phyloP scores from a whole-genome alignment of 2,113 vertebrate genomes.

The Ranitomeya variabilis region DNA sequence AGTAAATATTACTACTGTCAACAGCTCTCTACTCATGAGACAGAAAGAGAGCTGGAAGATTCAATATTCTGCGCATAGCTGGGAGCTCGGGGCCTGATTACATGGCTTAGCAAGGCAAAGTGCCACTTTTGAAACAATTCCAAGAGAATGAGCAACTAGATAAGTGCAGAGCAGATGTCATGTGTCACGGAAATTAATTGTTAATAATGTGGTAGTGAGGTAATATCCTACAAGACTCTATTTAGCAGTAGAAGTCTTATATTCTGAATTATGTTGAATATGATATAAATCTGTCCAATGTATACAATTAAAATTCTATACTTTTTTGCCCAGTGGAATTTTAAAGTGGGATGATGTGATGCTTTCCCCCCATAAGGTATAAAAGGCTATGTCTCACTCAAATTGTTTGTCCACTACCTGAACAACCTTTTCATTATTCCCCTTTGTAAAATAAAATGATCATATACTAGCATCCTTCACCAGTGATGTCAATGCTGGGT shows the following conservation, averaged over 20 bases:
- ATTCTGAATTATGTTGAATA: background rate
- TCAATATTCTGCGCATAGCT: constrained; percentile 1
- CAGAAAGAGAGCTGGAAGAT: background rate
- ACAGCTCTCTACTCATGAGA: background rate
- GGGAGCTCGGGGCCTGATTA: constrained; percentile 4
- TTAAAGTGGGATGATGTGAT: too few relatives aligned
- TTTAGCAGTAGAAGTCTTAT: background rate
- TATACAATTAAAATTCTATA: background rate
- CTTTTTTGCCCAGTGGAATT: too few relatives aligned
- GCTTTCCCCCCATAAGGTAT: too few relatives aligned
- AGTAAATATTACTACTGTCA: constrained; percentile 22
- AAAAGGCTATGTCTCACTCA: too few relatives aligned
- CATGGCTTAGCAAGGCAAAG: background rate
- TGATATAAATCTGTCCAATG: background rate
- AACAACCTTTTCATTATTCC: too few relatives aligned
- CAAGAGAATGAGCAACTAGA: background rate
- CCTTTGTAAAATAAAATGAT: too few relatives aligned
- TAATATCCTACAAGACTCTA: background rate
- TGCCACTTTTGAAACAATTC: constrained; percentile 11
- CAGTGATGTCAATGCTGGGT: too few relatives aligned
- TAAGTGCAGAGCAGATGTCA: background rate
- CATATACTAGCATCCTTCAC: too few relatives aligned
- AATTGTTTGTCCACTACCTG: too few relatives aligned
- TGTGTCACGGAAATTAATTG: constrained; percentile 6
- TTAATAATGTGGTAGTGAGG: background rate